A percentile compares a stretch with the other conserved stretches of the same genome.
Conservation (phyloP, 2,113 vertebrate species). For the Brachirus orientalis region DNA sequence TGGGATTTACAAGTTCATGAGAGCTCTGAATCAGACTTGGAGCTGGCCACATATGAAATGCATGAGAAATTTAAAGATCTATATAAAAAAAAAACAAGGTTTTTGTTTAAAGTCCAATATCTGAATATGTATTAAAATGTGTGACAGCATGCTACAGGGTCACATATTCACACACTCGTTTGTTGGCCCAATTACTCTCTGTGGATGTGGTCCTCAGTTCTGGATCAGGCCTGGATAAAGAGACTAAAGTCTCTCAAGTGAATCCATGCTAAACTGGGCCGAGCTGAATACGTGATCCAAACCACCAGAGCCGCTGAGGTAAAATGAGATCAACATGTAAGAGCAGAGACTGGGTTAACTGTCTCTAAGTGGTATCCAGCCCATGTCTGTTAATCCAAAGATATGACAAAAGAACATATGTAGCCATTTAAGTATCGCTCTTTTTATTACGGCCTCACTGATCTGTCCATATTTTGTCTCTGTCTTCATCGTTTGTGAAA, state of each 20-base stretch:
- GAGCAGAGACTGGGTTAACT: slow-evolving; percentile 19
- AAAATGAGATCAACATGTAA: slow-evolving; percentile 54
- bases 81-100: too few relatives aligned
- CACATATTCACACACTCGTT: slow-evolving; percentile 27
- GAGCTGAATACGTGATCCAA: slow-evolving; percentile 39
- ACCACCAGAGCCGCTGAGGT: slow-evolving; percentile 46
- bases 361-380: slow-evolving; percentile 28
- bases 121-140: not conserved
- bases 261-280: slow-evolving; percentile 46
- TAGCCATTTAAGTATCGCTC: slow-evolving; percentile 3
- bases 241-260: slow-evolving; percentile 50
- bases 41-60: not conserved
- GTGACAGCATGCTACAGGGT: not conserved
- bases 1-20: not conserved
- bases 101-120: not conserved
- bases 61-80: not conserved
- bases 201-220: slow-evolving; percentile 32
- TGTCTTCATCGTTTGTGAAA: slow-evolving; percentile 31
- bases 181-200: slow-evolving; percentile 55
- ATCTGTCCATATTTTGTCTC: slow-evolving; percentile 1
- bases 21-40: not conserved
- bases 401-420: slow-evolving; percentile 26
- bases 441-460: slow-evolving; percentile 14
- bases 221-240: slow-evolving; percentile 36
- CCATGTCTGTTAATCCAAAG: too few relatives aligned